Evolutionary conservation across 92 coral and sea anemone genomes (phyloP).

Genomic region (Micromussa lordhowensis): DNA sequence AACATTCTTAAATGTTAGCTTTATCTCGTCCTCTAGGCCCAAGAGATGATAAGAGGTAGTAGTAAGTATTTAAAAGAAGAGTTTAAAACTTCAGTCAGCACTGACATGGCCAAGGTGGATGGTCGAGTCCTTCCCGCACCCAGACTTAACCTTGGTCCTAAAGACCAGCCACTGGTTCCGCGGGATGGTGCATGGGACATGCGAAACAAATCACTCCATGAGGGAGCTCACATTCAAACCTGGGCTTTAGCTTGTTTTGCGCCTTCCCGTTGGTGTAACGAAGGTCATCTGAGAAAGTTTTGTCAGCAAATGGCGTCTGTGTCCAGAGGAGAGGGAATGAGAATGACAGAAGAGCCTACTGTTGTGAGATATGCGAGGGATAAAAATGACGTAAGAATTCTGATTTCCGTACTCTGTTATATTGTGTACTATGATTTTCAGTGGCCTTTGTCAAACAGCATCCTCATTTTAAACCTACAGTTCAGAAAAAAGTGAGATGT

Average conservation of each 20-base stretch:
- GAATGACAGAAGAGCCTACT: slow-evolving; percentile 52
- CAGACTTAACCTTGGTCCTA: slow-evolving; percentile 69
- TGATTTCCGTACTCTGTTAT: too few relatives aligned
- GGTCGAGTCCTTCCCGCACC: slow-evolving; percentile 93
- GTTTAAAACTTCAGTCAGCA: slow-evolving; percentile 78
- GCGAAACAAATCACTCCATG: slow-evolving; percentile 57
- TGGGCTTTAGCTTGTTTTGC: slow-evolving; percentile 90
- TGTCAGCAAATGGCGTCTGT: slow-evolving; percentile 53
- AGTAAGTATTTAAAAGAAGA: slow-evolving; percentile 60
- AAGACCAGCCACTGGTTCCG: slow-evolving; percentile 56
- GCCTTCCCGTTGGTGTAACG: slow-evolving; percentile 32
- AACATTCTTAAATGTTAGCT: too few relatives aligned
- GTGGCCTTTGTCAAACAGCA: too few relatives aligned
- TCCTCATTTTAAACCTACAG: too few relatives aligned
- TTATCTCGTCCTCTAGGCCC: slow-evolving; percentile 54
- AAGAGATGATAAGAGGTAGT: slow-evolving; percentile 58
- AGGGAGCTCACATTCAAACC: slow-evolving; percentile 51
- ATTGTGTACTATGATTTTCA: too few relatives aligned
- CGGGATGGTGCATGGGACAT: slow-evolving; percentile 92
- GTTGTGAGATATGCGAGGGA: slow-evolving; percentile 48
- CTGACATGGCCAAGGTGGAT: slow-evolving; percentile 75
- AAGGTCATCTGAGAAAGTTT: slow-evolving; percentile 47
- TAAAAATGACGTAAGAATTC: slow-evolving; percentile 39
- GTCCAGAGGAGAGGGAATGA: slow-evolving; percentile 74
- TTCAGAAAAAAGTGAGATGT: too few relatives aligned